Percentiles rank a stretch among this genome's conserved stretches.
Conservation (phyloP, 2,888 invertebrate genomes). For the Neuroscelio doddi region DNA sequence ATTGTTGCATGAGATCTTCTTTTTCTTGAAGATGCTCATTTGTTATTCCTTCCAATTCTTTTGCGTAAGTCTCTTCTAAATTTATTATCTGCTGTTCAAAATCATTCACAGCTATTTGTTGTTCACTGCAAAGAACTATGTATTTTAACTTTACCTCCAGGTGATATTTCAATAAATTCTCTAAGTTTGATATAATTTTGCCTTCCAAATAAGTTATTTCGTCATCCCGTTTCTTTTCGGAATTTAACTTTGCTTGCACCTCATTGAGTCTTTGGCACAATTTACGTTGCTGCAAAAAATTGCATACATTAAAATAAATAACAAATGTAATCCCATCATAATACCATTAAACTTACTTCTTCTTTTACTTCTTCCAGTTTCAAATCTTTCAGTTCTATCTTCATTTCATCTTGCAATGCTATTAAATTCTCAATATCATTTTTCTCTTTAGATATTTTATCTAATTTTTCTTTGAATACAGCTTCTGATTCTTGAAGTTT, state of each 20-base stretch:
- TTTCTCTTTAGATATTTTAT: conserved; percentile 32
- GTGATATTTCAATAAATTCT: conserved; percentile 1
- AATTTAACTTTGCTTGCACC: conserved; percentile 30
- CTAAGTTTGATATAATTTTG: conserved; percentile 28
- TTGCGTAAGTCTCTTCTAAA: conserved; percentile 35
- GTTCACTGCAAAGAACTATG: conserved; percentile 5
- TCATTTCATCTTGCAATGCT: conserved; percentile 37
- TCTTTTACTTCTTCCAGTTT: conserved; percentile 42
- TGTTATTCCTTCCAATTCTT: conserved; percentile 38
- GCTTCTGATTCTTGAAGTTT: conserved; percentile 10
- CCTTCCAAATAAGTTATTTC: neutral
- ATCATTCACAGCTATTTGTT: conserved; percentile 15
- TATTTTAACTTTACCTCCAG: conserved; percentile 10
- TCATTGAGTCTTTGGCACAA: conserved; percentile 26
- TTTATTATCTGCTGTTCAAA: conserved; percentile 28
- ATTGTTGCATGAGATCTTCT: conserved; percentile 48
- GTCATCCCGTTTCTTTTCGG: conserved; percentile 1
- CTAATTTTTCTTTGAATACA: too few species aligned
- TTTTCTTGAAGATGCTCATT: conserved; percentile 51
- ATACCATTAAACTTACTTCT: conserved; percentile 1
- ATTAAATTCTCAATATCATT: conserved; percentile 40
- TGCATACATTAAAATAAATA: conserved; percentile 10
- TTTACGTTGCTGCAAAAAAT: conserved; percentile 24
- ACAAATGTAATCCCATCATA: neutral
- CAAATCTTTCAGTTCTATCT: conserved; percentile 32